Evolutionary conservation across 1,140 invertebrate genomes (phyloP).

Genomic region (Leptoteleia sp.): DNA sequence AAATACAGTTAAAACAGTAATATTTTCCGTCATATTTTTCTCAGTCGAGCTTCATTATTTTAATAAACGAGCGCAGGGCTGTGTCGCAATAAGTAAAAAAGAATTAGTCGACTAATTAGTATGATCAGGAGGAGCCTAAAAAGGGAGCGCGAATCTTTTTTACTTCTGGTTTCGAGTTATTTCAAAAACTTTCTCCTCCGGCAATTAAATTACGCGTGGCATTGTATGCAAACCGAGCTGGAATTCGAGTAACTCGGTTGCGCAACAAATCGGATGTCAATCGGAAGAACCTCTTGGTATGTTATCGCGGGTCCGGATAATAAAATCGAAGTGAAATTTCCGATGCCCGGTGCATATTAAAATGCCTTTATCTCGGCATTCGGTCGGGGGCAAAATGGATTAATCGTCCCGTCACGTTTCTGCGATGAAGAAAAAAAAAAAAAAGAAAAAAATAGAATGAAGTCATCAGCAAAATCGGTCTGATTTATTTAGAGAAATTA

Average conservation of each 20-base stretch:
- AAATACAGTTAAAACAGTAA: too few species aligned
- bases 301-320: slow-evolving; percentile 54
- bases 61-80: too few species aligned
- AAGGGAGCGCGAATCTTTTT: slow-evolving; percentile 8
- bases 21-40: too few species aligned
- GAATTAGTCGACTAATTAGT: slow-evolving; percentile 26
- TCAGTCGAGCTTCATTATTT: too few species aligned
- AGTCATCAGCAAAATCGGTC: slow-evolving; percentile 15
- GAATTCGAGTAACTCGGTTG: slow-evolving; percentile 24
- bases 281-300: slow-evolving; percentile 51
- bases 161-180: slow-evolving; percentile 5
- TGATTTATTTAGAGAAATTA: slow-evolving; percentile 22
- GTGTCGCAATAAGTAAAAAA: neutral
- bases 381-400: slow-evolving; percentile 24
- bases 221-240: slow-evolving; percentile 42
- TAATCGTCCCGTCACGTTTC: slow-evolving; percentile 44
- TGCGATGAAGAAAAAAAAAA: too few species aligned
- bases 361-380: slow-evolving; percentile 23
- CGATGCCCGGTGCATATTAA: slow-evolving; percentile 50
- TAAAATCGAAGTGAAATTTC: slow-evolving; percentile 55
- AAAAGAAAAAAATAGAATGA: slow-evolving; percentile 40
- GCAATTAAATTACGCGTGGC: slow-evolving; percentile 39
- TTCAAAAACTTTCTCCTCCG: slow-evolving; percentile 35
- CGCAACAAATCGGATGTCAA: slow-evolving; percentile 54
- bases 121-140: slow-evolving; percentile 18